Conservation (phyloP, 1,140 invertebrate species). For the Drosophila pruinosa region DNA sequence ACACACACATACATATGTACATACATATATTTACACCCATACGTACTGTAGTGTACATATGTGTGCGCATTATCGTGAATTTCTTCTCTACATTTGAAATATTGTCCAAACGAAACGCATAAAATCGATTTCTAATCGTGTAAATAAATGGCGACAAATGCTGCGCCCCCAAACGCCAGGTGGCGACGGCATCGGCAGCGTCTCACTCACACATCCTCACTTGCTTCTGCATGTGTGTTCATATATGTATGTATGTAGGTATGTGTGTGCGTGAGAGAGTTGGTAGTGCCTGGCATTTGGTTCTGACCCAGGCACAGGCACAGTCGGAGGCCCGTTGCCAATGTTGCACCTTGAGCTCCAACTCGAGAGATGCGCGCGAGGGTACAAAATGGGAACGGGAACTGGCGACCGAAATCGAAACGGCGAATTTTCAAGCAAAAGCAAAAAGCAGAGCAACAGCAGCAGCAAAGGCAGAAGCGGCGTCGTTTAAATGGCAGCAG, state of each 20-base stretch:
- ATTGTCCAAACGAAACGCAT: constrained; percentile 76
- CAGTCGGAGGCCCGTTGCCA: constrained; percentile 36
- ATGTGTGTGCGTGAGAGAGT: constrained; percentile 4
- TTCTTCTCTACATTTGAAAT: constrained; percentile 62
- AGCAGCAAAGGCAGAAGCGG: constrained; percentile 1
- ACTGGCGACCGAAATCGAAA: constrained; percentile 55
- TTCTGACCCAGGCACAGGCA: no score
- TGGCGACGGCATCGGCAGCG: constrained; percentile 19
- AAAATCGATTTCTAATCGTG: constrained; percentile 80
- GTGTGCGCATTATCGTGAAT: constrained; percentile 26
- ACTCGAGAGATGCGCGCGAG: constrained; percentile 33
- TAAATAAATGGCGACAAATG: constrained; percentile 80
- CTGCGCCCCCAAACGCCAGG: constrained; percentile 47
- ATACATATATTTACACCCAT: neutral
- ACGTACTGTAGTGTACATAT: neutral
- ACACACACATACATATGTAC: constrained; percentile 21
- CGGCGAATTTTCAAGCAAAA: constrained; percentile 19
- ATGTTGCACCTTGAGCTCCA: constrained; percentile 67
- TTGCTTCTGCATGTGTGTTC: neutral
- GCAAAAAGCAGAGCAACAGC: constrained; percentile 14
- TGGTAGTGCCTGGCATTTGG: constrained; percentile 25
- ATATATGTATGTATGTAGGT: neutral
- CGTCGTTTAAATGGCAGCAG: constrained; percentile 29
- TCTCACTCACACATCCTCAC: constrained; percentile 3
- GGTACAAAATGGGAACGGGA: constrained; percentile 37